Evolutionary conservation across 2,888 invertebrate genomes (phyloP), one percentile per base, ranked within the genome.

Genomic region (Sialis fuliginosa): DNA sequence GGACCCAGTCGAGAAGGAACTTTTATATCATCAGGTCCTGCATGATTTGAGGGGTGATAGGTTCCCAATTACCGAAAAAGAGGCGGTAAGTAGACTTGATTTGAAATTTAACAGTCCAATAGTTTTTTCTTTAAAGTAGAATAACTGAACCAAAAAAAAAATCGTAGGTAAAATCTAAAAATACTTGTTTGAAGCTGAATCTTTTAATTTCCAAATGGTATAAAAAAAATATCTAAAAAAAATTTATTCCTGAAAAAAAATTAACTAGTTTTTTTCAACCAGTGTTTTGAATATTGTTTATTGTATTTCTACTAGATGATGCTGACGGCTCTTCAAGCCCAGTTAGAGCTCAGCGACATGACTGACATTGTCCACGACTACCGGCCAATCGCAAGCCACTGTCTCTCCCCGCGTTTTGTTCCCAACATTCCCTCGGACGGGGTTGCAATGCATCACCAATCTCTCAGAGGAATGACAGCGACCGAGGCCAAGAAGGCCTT

Each of bases 311-410:
- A 35, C 13, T 33, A 89, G 88, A 87, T 91, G 65, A 91, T 92
- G 87, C 65, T 95, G 48, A 88, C 92, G 43, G 91, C 95, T 13
- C 72, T 95, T 42, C 90, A 93, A 74, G 87, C 90, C 39, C 95
- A 95, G 65, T 74, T 92, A 33, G 93, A 93, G 63, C 72, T 86
- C 52, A 87, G 92, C 34, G 92, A 93, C 66, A 86, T 82, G 58
- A 66, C 69, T 37, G 81, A 81, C 54, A 70, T 70, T 45, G 67
- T 78, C 44, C 74, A 73, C 57, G 79, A 80, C 60, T 75, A 66
- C 51, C 69, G 77, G 50, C 66, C 73, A 31, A 81, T 83, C 52
- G 84, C 87, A 13, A 78, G 80, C 42, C 82, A 86, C 61, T 87
- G 86, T 57, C 71, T 95, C 55, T 87, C 93, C 1, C 75, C 88